Base-by-base conservation (phyloP, 2,797 vertebrate genomes). In the Rousettus madagascariensis region DNA sequence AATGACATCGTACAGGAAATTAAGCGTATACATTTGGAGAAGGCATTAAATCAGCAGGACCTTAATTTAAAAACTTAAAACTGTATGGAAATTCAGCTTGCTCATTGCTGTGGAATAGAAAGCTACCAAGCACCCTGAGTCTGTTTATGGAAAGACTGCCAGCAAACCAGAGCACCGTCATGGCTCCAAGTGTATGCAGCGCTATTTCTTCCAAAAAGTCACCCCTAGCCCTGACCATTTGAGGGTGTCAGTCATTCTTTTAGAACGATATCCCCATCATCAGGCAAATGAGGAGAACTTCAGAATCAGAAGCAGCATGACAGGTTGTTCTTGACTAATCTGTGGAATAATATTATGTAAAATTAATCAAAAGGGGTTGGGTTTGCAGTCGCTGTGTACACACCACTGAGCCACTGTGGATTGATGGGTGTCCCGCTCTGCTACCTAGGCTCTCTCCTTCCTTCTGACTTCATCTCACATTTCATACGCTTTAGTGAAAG, bases 21-120 rank as follows among this genome's bases (percentile, higher is more conserved):
- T 98, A 98, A 98, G 98, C 98, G 1, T 98, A 98, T 98, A 98
- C 98, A 98, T 98, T 98, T 98, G 97, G 97, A 98, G 97, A 97
- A 98, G 97, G 98, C 98, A 98, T 98, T 98, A 98, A 98, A 98
- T 98, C 98, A 98, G 98, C 98, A 98, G 98, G 98, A 98, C 98
- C 97, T 98, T 98, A 98, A 98, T 98, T 98, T 98, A 98, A 98
- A 98, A 98, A 98, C 98, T 98, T 98, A 98, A 98, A 98, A 98
- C 98, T 98, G 97, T 98, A 98, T 98, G 98, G 98, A 98, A 98
- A 98, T 98, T 97, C 98, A 97, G 98, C 97, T 98, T 98, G 98
- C 97, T 98, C 97, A 97, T 97, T 98, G 98, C 98, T 98, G 98
- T 98, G 98, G 98, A 98, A 98, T 98, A 97, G 97, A 97, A 98